Conservation (phyloP, 2,113 vertebrate species). For the Oncorhynchus nerka region DNA sequence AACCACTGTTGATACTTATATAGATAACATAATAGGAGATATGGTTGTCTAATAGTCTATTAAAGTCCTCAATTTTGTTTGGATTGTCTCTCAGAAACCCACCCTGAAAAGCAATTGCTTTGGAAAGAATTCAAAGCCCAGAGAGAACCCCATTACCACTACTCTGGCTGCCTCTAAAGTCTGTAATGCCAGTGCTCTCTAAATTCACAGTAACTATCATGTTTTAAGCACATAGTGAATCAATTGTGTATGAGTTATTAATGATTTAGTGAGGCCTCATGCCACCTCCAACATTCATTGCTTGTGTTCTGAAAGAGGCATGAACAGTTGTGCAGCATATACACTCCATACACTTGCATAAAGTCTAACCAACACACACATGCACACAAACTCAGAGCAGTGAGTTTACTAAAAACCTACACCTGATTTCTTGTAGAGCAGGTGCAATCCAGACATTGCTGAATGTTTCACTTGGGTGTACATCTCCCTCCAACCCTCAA, state of each 20-base stretch:
- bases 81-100: constrained; percentile 1
- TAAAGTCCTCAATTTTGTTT: background rate
- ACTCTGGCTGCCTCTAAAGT: background rate
- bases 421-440: background rate
- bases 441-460: background rate
- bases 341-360: background rate
- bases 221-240: constrained; percentile 28
- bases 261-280: constrained; percentile 36
- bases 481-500: background rate
- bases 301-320: constrained; percentile 10
- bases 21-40: background rate
- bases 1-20: background rate
- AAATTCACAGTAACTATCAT: background rate
- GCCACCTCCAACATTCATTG: constrained; percentile 13
- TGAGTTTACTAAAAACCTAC: too few species aligned
- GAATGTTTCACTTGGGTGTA: background rate
- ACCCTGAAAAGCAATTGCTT: background rate
- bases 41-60: background rate
- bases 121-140: background rate
- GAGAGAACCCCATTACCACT: background rate
- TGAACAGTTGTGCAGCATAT: background rate
- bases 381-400: too few species aligned
- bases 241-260: constrained; percentile 32
- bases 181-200: background rate
- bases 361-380: too few species aligned